Percentiles rank a stretch among this genome's conserved stretches.
phyloP scores from a whole-genome alignment of 1,140 invertebrate genomes.

The Brachionus plicatilis region DNA sequence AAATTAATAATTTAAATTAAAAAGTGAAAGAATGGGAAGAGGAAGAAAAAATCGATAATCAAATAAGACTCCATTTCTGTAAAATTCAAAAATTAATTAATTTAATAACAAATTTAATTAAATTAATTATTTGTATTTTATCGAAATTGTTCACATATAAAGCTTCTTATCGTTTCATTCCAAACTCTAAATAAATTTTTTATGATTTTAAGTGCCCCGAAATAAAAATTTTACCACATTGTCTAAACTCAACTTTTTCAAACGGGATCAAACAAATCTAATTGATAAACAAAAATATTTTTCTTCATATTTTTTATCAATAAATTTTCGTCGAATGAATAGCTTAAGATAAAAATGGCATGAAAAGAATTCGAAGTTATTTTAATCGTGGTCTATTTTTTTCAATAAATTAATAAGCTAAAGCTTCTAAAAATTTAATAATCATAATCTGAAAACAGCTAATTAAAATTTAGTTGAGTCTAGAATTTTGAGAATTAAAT shows the following conservation, averaged over 20 bases:
- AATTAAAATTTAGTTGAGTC: too few relatives aligned
- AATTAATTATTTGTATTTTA: background rate
- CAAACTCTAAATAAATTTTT: background rate
- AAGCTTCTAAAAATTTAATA: background rate
- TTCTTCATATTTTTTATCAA: background rate
- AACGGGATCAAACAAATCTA: background rate
- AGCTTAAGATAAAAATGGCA: background rate
- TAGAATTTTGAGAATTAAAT: too few relatives aligned
- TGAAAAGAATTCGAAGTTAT: background rate
- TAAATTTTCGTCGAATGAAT: background rate
- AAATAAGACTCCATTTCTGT: background rate
- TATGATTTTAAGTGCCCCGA: background rate
- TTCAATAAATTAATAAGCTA: too few relatives aligned
- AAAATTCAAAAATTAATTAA: conserved; percentile 6
- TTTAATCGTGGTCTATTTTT: background rate
- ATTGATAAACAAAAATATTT: background rate
- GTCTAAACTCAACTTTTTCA: background rate
- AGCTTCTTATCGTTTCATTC: background rate
- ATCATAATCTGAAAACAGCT: background rate
- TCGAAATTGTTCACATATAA: background rate
- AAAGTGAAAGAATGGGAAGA: background rate
- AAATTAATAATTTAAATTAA: background rate
- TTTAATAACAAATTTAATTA: background rate
- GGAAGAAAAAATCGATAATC: background rate
- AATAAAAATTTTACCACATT: background rate